These are phyloP conservation scores for Holothuria glaberrima DNA, from an alignment of 35 echinoderm and acorn worm genomes.

Conservation along the genomic window DNA sequence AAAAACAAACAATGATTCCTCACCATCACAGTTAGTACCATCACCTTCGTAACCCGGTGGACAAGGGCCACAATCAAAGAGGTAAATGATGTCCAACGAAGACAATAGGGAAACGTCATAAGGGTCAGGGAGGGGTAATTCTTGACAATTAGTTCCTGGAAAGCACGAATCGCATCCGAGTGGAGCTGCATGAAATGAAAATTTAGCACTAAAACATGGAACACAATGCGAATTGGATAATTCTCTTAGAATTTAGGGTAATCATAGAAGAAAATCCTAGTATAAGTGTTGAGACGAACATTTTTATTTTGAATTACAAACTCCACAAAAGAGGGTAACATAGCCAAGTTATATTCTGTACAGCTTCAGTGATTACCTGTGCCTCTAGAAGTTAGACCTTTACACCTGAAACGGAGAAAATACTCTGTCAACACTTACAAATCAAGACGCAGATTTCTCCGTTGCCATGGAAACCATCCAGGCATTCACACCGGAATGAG, in stretches of 20 bases:
- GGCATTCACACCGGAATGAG: slow-evolving; percentile 45
- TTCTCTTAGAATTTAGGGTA: too few species aligned
- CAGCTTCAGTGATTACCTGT: too few species aligned
- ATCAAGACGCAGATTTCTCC: slow-evolving; percentile 46
- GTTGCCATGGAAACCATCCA: slow-evolving; percentile 49
- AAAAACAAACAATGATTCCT: not conserved
- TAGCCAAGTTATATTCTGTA: too few species aligned
- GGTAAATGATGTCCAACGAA: not conserved
- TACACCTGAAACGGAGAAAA: too few species aligned
- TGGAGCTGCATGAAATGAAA: not conserved
- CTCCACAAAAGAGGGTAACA: too few species aligned
- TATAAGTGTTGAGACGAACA: too few species aligned
- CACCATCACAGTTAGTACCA: slow-evolving; percentile 52
- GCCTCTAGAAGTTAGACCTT: too few species aligned
- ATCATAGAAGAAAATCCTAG: too few species aligned
- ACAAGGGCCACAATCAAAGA: slow-evolving; percentile 36
- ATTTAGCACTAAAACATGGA: not conserved
- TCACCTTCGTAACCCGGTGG: slow-evolving; percentile 51
- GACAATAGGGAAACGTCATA: not conserved
- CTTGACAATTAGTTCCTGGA: slow-evolving; percentile 35
- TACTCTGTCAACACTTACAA: not conserved
- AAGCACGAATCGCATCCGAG: slow-evolving; percentile 17
- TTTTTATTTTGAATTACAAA: too few species aligned
- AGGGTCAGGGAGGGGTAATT: slow-evolving; percentile 20
- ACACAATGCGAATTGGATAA: too few species aligned